Percentiles rank a stretch among this genome's conserved stretches.
phyloP scores from a whole-genome alignment of 2,113 vertebrate species.

The western clawed frog (Xenopus tropicalis) region DNA sequence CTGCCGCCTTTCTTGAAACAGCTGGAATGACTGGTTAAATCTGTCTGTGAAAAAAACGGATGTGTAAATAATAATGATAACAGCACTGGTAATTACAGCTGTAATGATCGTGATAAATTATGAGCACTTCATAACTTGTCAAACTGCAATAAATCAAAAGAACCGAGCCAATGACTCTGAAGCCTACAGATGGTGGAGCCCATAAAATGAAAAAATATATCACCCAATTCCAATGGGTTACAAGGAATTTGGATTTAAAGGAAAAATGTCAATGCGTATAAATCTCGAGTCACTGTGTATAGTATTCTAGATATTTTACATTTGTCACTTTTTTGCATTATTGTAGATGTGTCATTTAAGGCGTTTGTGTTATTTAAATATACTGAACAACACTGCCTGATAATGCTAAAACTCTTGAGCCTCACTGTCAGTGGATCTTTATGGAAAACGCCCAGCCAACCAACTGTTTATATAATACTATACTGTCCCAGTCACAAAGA shows the following conservation, averaged over 20 bases:
- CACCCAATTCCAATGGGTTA: background rate
- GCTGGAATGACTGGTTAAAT: background rate
- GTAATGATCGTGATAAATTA: conserved; percentile 1
- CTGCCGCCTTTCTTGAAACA: conserved; percentile 5
- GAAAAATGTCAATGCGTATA: too few relatives aligned
- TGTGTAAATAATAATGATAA: conserved; percentile 5
- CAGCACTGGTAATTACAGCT: background rate
- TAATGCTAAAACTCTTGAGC: too few relatives aligned
- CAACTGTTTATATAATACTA: too few relatives aligned
- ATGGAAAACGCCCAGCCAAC: too few relatives aligned
- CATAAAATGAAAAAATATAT: background rate
- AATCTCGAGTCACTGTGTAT: background rate
- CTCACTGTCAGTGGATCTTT: too few relatives aligned
- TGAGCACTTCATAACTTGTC: background rate
- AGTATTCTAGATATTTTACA: too few relatives aligned
- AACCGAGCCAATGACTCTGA: background rate
- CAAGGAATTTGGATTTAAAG: background rate
- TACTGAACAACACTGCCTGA: too few relatives aligned
- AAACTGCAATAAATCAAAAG: background rate
- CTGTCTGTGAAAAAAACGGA: background rate
- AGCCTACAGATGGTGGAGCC: background rate
- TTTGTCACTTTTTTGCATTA: too few relatives aligned
- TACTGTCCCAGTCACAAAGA: too few relatives aligned
- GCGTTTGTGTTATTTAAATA: too few relatives aligned
- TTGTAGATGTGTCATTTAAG: too few relatives aligned